These are phyloP conservation scores for Cyphomyrmex costatus DNA, from an alignment of 1,140 invertebrate species.

Conservation along the genomic window DNA sequence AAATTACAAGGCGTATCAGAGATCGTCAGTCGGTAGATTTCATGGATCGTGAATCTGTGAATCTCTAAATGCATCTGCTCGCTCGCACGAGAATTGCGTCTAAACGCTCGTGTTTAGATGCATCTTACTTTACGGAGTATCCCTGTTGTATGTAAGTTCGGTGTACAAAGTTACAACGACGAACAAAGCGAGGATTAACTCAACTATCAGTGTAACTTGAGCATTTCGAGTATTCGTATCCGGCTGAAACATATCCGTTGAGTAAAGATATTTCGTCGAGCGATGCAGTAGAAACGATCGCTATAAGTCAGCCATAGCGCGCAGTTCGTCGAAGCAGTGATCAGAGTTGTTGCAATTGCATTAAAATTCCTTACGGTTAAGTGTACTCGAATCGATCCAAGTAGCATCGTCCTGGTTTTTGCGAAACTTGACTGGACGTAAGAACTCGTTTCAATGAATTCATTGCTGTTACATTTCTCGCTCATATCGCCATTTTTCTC, in stretches of 20 bases:
- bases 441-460: constrained; percentile 2
- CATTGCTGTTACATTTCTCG: constrained; percentile 8
- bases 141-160: background rate
- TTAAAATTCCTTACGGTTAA: constrained; percentile 63
- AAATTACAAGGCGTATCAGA: background rate
- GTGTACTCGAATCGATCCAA: constrained; percentile 31
- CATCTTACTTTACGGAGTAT: background rate
- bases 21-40: background rate
- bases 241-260: background rate
- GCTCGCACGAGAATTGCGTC: background rate
- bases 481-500: constrained; percentile 19
- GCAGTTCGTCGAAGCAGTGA: constrained; percentile 10
- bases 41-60: background rate
- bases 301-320: constrained; percentile 14
- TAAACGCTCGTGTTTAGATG: background rate
- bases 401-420: constrained; percentile 32
- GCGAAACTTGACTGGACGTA: constrained; percentile 38
- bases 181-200: background rate
- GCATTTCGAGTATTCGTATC: constrained; percentile 28
- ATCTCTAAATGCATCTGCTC: constrained; percentile 2
- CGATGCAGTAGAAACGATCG: background rate
- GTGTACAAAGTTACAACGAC: background rate
- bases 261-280: background rate
- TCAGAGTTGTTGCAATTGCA: constrained; percentile 44
- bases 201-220: background rate